A percentile compares a stretch with the other conserved stretches of the same genome.
Conservation (phyloP, 1,140 invertebrate species). For the Neuroterus valhalla region DNA sequence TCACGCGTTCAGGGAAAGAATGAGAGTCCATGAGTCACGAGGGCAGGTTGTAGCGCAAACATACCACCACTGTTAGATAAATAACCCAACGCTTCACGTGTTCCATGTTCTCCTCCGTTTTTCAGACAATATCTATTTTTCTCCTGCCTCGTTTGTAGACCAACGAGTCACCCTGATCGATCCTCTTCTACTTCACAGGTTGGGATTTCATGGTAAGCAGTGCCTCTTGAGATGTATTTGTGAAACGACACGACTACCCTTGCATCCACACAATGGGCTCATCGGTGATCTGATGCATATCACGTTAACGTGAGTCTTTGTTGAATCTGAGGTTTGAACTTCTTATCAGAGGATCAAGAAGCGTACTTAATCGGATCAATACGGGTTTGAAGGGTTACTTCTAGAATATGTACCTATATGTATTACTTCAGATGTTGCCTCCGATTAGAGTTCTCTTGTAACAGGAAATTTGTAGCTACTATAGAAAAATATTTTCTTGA, state of each 20-base stretch:
- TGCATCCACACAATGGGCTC: slow-evolving; percentile 61
- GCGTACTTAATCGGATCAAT: not conserved
- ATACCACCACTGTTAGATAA: no score
- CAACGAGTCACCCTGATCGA: slow-evolving; percentile 4
- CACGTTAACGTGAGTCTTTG: slow-evolving; percentile 62
- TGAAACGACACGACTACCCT: slow-evolving; percentile 53
- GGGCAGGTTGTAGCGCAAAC: not conserved
- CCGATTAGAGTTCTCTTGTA: no score
- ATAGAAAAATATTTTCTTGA: no score
- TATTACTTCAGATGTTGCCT: not conserved
- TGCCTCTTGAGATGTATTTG: slow-evolving; percentile 67
- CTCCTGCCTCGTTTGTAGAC: not conserved
- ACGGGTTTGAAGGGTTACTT: not conserved
- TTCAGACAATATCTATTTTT: slow-evolving; percentile 13
- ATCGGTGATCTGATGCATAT: slow-evolving; percentile 64
- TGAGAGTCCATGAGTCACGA: not conserved
- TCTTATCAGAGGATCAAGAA: not conserved
- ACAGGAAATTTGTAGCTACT: no score
- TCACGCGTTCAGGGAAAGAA: slow-evolving; percentile 35
- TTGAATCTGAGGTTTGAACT: slow-evolving; percentile 33
- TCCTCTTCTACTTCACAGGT: slow-evolving; percentile 47
- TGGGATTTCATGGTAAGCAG: slow-evolving; percentile 60
- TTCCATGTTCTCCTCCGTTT: not conserved
- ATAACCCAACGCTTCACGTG: no score
- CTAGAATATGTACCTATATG: not conserved